Conservation (phyloP, 2,888 invertebrate genomes). For the Alloplasta piceator region DNA sequence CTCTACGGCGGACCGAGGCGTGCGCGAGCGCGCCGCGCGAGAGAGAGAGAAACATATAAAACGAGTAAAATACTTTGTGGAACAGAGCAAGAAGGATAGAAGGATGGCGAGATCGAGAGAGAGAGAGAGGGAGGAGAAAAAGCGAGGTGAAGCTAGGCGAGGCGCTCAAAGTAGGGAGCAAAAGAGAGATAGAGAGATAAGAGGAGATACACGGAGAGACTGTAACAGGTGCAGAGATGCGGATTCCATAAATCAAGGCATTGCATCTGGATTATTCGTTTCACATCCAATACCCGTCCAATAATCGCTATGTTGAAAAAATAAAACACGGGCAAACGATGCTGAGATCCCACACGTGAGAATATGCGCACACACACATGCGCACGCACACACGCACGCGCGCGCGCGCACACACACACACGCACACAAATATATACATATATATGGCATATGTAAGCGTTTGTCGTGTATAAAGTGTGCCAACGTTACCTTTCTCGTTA, state of each 20-base stretch:
- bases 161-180: constrained; percentile 60
- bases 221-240: constrained; percentile 78
- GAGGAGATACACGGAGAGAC: constrained; percentile 10
- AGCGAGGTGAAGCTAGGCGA: constrained; percentile 69
- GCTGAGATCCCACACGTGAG: constrained; percentile 47
- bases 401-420: not conserved
- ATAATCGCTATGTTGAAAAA: constrained; percentile 5
- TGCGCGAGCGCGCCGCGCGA: constrained; percentile 31
- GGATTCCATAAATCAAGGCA: constrained; percentile 35
- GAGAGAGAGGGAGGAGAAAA: constrained; percentile 44
- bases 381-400: not conserved
- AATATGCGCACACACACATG: constrained; percentile 26
- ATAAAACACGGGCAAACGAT: constrained; percentile 32
- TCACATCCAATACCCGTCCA: not conserved
- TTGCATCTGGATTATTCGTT: constrained; percentile 55
- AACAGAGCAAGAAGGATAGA: constrained; percentile 15
- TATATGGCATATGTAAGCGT: not conserved
- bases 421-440: not conserved
- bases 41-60: constrained; percentile 15
- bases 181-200: constrained; percentile 20
- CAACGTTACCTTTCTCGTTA: constrained; percentile 93
- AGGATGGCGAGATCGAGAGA: constrained; percentile 22
- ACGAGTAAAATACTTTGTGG: constrained; percentile 53
- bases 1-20: constrained; percentile 8
- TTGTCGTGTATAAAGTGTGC: constrained; percentile 50